These are phyloP conservation scores for Ia io DNA, from an alignment of 2,113 vertebrate genomes.

Conservation along the genomic window DNA sequence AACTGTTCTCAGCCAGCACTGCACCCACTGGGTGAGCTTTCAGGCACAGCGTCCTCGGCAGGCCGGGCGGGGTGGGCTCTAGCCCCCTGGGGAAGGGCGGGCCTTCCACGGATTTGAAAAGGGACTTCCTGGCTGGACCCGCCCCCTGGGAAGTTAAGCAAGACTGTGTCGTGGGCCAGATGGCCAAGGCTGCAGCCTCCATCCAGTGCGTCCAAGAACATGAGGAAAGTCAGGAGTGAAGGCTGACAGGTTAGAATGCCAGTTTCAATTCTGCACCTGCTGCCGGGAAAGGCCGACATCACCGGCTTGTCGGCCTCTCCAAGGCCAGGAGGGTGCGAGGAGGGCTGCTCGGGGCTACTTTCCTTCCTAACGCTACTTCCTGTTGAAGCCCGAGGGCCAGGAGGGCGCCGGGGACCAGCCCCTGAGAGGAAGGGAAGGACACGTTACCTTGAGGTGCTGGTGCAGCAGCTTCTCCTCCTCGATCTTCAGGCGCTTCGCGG, in stretches of 20 bases:
- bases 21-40: constrained; percentile 38
- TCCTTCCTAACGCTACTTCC: constrained; percentile 18
- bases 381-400: not conserved
- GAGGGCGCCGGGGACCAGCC: constrained; percentile 14
- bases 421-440: constrained; percentile 22
- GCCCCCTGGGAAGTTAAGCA: constrained; percentile 13
- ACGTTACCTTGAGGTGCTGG: constrained; percentile 94
- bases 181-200: constrained; percentile 46
- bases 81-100: constrained; percentile 12
- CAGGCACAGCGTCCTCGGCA: constrained; percentile 10
- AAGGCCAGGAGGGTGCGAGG: too few species aligned
- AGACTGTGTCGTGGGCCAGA: not conserved
- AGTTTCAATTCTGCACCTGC: too few species aligned
- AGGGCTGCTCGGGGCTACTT: not conserved
- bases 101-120: constrained; percentile 61
- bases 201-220: constrained; percentile 3
- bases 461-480: constrained; percentile 96
- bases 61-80: not conserved
- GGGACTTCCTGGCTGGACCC: constrained; percentile 40
- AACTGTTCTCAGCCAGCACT: constrained; percentile 55
- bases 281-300: not conserved
- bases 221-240: constrained; percentile 18
- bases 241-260: not conserved
- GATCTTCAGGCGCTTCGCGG: constrained; percentile 90
- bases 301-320: not conserved